phyloP scores from a whole-genome alignment of 2,888 invertebrate genomes.

The Exocentrus adspersus region DNA sequence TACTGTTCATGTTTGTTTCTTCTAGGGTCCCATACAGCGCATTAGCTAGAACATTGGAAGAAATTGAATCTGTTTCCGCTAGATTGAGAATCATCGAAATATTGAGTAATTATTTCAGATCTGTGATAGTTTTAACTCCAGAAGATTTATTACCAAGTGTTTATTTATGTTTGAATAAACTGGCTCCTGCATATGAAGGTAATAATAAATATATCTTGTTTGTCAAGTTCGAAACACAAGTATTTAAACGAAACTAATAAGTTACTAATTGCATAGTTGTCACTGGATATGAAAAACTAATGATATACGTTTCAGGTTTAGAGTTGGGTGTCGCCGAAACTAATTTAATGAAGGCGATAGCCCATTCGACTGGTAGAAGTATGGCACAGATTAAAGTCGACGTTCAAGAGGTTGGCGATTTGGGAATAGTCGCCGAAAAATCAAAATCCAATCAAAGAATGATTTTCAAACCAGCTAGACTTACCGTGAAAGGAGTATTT shows the following conservation, averaged over 20 bases:
- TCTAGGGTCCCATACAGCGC: constrained; percentile 92
- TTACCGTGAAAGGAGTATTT: constrained; percentile 80
- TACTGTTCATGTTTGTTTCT: neutral
- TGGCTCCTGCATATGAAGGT: constrained; percentile 96
- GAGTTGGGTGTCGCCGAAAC: constrained; percentile 96
- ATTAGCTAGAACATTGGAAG: constrained; percentile 87
- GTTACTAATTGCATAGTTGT: too few species aligned
- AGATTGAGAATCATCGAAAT: constrained; percentile 93
- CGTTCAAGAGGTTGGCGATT: constrained; percentile 79
- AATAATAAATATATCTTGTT: too few species aligned
- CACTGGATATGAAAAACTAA: too few species aligned
- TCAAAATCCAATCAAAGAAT: constrained; percentile 86
- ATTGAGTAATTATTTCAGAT: constrained; percentile 90
- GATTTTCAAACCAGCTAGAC: constrained; percentile 85
- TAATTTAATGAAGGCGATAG: constrained; percentile 93
- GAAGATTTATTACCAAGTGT: constrained; percentile 90
- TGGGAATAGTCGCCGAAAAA: constrained; percentile 90
- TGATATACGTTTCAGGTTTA: constrained; percentile 63
- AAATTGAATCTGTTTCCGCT: constrained; percentile 86
- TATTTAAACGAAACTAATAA: too few species aligned
- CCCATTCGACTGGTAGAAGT: constrained; percentile 87
- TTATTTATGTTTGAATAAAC: constrained; percentile 94
- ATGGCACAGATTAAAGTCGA: constrained; percentile 84
- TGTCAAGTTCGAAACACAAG: too few species aligned
- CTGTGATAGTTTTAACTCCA: constrained; percentile 88